These are phyloP conservation scores for Sylvietta virens DNA, from an alignment of 2,113 vertebrate species.

Conservation along the genomic window DNA sequence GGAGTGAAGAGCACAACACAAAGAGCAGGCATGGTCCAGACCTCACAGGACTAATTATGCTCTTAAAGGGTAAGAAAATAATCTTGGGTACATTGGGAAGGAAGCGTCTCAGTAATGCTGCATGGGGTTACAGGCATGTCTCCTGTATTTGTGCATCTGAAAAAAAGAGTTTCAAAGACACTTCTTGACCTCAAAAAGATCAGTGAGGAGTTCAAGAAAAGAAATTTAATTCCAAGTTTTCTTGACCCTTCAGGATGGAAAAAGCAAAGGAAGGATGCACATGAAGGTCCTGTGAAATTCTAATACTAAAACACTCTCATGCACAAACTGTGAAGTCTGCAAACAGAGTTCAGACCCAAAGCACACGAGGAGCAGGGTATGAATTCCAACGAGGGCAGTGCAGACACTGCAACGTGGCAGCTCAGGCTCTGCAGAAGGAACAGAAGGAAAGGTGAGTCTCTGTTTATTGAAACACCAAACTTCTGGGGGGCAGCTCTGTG, in stretches of 20 bases:
- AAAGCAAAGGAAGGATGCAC: background rate
- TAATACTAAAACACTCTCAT: background rate
- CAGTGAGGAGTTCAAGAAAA: background rate
- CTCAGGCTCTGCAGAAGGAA: background rate
- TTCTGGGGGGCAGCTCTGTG: background rate
- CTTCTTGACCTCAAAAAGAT: background rate
- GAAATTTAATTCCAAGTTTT: background rate
- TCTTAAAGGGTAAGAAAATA: conserved; percentile 8
- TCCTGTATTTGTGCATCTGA: background rate
- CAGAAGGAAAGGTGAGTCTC: background rate
- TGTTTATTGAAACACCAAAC: rapidly evolving
- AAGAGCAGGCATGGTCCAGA: background rate
- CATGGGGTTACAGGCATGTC: background rate
- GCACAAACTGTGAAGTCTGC: background rate
- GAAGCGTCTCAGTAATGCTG: background rate
- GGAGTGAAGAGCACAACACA: background rate
- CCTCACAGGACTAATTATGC: conserved; percentile 15
- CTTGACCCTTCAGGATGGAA: background rate
- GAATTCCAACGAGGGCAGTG: background rate
- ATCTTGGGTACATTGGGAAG: background rate
- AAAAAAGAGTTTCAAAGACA: background rate
- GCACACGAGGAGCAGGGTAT: background rate
- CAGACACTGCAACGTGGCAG: rapidly evolving
- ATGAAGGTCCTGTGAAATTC: background rate
- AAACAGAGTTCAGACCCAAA: background rate